A percentile compares a stretch with the other conserved stretches of the same genome.
phyloP scores from a whole-genome alignment of 2,888 invertebrate genomes.

The Drosophila monieri region DNA sequence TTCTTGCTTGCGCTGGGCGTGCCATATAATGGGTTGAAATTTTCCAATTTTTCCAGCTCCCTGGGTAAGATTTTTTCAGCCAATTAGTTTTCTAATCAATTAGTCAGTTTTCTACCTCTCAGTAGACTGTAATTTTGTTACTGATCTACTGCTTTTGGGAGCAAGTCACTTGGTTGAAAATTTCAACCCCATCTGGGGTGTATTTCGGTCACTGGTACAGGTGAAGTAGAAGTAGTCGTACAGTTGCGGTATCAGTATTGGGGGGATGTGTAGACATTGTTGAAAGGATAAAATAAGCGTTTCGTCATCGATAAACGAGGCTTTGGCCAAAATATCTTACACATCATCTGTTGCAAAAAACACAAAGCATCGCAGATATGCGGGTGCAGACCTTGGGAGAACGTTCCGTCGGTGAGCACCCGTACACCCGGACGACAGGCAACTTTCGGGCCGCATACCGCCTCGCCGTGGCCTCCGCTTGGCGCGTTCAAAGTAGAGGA shows the following conservation, averaged over 20 bases:
- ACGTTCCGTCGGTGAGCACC: constrained; percentile 7
- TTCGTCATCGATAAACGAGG: constrained; percentile 30
- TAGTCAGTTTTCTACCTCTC: background rate
- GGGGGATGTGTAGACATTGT: constrained; percentile 12
- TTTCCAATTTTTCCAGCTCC: background rate
- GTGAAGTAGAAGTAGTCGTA: constrained; percentile 17
- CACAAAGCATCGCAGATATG: constrained; percentile 4
- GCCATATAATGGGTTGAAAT: background rate
- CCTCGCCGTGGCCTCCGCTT: constrained; percentile 79
- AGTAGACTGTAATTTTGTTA: background rate
- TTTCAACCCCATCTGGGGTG: constrained; percentile 1
- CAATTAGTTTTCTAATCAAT: background rate
- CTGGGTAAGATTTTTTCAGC: background rate
- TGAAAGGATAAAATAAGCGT: constrained; percentile 4
- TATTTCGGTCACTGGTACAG: constrained; percentile 14
- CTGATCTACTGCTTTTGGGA: background rate
- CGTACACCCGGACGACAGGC: constrained; percentile 23
- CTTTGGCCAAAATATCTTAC: constrained; percentile 83
- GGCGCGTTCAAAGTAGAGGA: background rate
- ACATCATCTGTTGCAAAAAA: constrained; percentile 64
- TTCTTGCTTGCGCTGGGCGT: background rate
- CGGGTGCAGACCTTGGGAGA: background rate
- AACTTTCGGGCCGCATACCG: constrained; percentile 76
- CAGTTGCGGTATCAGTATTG: background rate
- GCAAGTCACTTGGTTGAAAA: constrained; percentile 4